A percentile compares a stretch with the other conserved stretches of the same genome.
Evolutionary conservation across 2,797 vertebrate genomes (phyloP).

Genomic region (Chrosomus eos): DNA sequence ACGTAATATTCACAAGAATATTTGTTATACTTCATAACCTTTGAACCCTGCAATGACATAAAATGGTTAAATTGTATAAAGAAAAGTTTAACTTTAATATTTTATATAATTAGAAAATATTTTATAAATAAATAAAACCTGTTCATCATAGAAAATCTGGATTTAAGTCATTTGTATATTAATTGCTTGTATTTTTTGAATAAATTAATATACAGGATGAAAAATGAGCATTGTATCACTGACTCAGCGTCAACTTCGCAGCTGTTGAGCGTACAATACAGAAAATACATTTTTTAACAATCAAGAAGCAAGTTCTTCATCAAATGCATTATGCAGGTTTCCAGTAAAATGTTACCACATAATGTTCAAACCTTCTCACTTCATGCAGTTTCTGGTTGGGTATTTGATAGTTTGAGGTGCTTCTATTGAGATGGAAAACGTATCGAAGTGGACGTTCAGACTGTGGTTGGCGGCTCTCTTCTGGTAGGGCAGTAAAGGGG

Average conservation of each 20-base stretch:
- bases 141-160: background rate
- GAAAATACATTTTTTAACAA: background rate
- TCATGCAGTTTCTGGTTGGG: background rate
- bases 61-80: background rate
- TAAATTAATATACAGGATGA: background rate
- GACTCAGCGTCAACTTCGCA: background rate
- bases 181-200: background rate
- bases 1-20: no score
- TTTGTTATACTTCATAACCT: background rate
- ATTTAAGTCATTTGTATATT: background rate
- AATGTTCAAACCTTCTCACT: background rate
- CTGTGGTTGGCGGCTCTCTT: slow-evolving; percentile 15
- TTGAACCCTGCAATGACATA: no score
- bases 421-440: background rate
- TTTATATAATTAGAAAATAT: no score
- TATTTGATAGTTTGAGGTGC: background rate
- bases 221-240: background rate
- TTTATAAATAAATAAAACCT: background rate
- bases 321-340: background rate
- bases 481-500: slow-evolving; percentile 34
- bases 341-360: background rate
- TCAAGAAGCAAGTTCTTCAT: background rate
- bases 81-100: no score
- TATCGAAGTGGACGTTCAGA: slow-evolving; percentile 33
- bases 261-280: background rate